Conservation (phyloP, 2,113 vertebrate species). For the Malurus elegans region DNA sequence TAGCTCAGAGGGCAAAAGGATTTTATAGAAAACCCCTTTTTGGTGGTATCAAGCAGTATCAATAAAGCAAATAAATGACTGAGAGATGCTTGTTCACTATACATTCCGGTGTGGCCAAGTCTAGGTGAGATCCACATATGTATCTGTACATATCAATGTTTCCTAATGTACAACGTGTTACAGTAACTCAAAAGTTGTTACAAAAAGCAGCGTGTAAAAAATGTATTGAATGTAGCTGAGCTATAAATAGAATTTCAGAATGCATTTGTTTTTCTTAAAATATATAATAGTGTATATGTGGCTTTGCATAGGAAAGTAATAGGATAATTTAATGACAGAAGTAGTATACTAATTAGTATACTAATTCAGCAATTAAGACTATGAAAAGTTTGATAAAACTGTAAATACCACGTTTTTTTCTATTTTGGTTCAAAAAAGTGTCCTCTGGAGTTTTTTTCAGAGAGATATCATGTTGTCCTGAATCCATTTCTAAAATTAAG, state of each 20-base stretch:
- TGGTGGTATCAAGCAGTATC: background rate
- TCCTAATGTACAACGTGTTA: background rate
- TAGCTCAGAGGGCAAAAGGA: background rate
- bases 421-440: background rate
- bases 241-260: background rate
- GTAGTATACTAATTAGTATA: background rate
- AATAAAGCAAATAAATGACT: background rate
- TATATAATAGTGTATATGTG: background rate
- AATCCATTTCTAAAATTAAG: background rate
- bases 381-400: background rate
- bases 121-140: background rate
- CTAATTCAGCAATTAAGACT: background rate
- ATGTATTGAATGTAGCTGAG: background rate
- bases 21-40: background rate
- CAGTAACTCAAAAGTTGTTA: background rate
- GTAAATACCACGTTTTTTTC: background rate
- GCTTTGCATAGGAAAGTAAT: background rate
- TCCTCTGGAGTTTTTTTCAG: background rate
- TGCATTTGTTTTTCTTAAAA: background rate
- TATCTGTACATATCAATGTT: accelerated
- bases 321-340: background rate
- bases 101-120: background rate
- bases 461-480: background rate
- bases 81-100: background rate
- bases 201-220: background rate